phyloP scores from a whole-genome alignment of 2,113 vertebrate genomes.

The Psammodynastes pulverulentus region DNA sequence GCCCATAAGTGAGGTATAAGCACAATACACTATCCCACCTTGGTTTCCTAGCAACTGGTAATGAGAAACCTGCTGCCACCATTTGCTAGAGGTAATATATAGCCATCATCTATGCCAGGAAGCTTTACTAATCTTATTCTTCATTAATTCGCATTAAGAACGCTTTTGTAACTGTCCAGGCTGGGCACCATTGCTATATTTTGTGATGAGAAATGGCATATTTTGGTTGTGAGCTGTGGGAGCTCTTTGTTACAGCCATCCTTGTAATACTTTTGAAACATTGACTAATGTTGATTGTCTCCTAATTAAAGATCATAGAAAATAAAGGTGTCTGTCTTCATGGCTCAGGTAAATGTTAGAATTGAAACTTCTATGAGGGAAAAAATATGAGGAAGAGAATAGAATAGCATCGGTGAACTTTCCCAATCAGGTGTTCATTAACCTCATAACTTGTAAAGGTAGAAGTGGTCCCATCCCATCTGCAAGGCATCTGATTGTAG shows the following conservation, averaged over 20 bases:
- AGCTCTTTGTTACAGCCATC: background rate
- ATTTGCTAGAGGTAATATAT: background rate
- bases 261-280: background rate
- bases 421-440: background rate
- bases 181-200: background rate
- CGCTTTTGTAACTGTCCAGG: background rate
- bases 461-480: background rate
- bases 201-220: background rate
- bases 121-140: background rate
- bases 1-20: background rate
- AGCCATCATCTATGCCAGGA: background rate
- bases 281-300: background rate
- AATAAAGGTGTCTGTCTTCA: background rate
- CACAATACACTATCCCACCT: background rate
- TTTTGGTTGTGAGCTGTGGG: background rate
- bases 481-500: background rate
- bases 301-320: background rate
- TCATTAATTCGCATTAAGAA: background rate
- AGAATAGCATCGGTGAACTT: background rate
- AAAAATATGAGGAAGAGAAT: background rate
- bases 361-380: background rate
- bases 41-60: background rate
- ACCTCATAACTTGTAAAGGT: background rate
- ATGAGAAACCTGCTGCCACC: background rate
- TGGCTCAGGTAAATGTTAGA: background rate